Evolutionary conservation across 2,113 vertebrate genomes (phyloP), one percentile per base, ranked within the genome.

Genomic region (Atlantisia rogersi): DNA sequence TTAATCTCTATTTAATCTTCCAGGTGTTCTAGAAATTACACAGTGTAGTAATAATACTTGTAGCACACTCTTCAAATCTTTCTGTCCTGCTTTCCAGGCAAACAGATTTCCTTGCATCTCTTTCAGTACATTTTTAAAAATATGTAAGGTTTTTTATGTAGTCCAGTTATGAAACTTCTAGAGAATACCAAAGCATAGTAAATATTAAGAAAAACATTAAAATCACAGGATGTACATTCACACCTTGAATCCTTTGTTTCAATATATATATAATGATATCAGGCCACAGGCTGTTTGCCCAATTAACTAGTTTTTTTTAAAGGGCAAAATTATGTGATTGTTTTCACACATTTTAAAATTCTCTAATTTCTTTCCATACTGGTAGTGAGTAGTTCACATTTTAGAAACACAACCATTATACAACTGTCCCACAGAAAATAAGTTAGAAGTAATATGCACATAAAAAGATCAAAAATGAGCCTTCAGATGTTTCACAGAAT

Each of bases 381-480:
- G 14, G 9, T 67, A 82, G 44, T 63, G 68, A 95, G 56, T 86
- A 83, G 71, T 88, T 83, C 48, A 81, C 4, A 6, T 63, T 81
- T 90, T 78, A 82, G 62, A 91, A 80, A 62, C 24, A 88, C 9
- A 84, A 74, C 25, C 32, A 70, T 90, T 78, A 93, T 70, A 87
- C 55, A 94, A 64, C 71, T 3, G 0, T 68, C 77, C 64, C 39
- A 65, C 24, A 88, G 64, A 94, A 96, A 94, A 83, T 93, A 94
- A 95, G 65, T 75, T 75, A 53, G 52, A 95, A 92, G 74, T 69
- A 91, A 93, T 92, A 96, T 95, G 82, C 90, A 94, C 88, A 84
- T 93, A 62, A 84, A 92, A 96, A 96, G 95, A 97, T 94, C 92
- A 96, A 93, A 96, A 68, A 77, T 75, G 86, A 93, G 65, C 77